Evolutionary conservation across 1,140 invertebrate genomes (phyloP), one percentile per base, ranked within the genome.

Genomic region (Drosophila biarmipes): DNA sequence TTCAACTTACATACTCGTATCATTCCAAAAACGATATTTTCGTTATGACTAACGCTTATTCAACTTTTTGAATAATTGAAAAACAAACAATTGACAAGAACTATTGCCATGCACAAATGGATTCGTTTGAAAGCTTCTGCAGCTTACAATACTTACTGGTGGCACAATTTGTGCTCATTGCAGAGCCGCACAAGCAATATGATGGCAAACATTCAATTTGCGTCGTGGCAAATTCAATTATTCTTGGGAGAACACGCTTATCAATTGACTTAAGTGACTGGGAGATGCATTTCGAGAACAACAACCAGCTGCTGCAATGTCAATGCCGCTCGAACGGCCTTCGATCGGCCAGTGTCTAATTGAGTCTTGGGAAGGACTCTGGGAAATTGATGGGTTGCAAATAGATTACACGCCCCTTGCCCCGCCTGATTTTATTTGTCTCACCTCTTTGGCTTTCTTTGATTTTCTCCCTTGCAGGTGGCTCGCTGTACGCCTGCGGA

Each of bases 401-500:
- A 56, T 69, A 56, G 54, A 56, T 56, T 38, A 40, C 42, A 27
- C 46, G 27, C 17, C 17, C 29, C 5, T n/a, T 43, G 14, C 38
- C 34, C 24, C 29, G 49, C 29, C 49, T 55, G 49, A 69, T 69
- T 55, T 37, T 34, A 29, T 8, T 43, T 43, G 5, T 8, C 11
- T 31, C 31, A 31, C 48, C 29, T 8, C n/a, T 37, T 42, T 55
- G 11, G 10, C 10, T 31, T 31, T 14, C 8, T 31, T 31, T 31
- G 8, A 31, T 31, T 29, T 91, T 24, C n/a, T 34, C 48, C 29
- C 11, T 34, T 92, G n/a, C 91, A 97, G 97, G 98, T 90, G 94
- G 95, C 51, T 96, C 97, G 5, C 93, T 99, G 19, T 99, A 96
- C 95, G 95, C 96, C 21, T 94, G 98, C 57, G 97, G 97, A 6